Evolutionary conservation across 1,140 invertebrate species (phyloP).

Genomic region (Heliconius congener): DNA sequence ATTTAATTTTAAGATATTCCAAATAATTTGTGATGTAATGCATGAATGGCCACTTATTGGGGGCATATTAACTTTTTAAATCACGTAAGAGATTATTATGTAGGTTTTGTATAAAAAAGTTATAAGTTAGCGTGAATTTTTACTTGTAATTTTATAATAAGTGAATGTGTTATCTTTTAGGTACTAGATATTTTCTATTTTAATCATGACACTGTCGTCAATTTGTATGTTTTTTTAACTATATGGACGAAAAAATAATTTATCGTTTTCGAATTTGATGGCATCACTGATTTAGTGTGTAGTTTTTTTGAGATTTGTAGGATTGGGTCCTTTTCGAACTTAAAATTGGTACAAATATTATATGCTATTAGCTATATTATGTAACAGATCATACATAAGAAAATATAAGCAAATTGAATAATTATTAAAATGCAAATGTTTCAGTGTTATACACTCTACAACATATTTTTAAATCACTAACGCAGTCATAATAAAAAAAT

Average conservation of each 20-base stretch:
- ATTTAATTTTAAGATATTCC: no score
- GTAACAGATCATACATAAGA: neutral
- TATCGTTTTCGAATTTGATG: constrained; percentile 25
- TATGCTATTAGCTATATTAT: neutral
- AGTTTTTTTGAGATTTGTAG: constrained; percentile 22
- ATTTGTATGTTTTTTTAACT: constrained; percentile 17
- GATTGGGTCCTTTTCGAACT: constrained; percentile 19
- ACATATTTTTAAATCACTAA: no score
- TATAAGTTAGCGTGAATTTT: constrained; percentile 68
- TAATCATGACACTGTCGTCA: constrained; percentile 31
- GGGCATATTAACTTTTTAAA: constrained; percentile 32
- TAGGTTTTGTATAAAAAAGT: constrained; percentile 53
- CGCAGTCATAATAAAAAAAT: no score
- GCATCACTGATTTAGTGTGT: constrained; percentile 33
- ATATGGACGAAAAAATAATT: constrained; percentile 24
- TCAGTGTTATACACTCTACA: no score
- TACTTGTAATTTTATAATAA: constrained; percentile 56
- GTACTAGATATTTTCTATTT: constrained; percentile 61
- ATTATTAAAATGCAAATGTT: no score
- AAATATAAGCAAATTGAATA: neutral
- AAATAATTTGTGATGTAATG: no score
- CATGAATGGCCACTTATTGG: neutral
- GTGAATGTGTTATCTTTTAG: constrained; percentile 39
- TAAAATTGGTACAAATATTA: neutral
- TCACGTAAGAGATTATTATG: constrained; percentile 49